Evolutionary conservation across 2,888 invertebrate species (phyloP), one percentile per base, ranked within the genome.

Genomic region (Arctia plantaginis): DNA sequence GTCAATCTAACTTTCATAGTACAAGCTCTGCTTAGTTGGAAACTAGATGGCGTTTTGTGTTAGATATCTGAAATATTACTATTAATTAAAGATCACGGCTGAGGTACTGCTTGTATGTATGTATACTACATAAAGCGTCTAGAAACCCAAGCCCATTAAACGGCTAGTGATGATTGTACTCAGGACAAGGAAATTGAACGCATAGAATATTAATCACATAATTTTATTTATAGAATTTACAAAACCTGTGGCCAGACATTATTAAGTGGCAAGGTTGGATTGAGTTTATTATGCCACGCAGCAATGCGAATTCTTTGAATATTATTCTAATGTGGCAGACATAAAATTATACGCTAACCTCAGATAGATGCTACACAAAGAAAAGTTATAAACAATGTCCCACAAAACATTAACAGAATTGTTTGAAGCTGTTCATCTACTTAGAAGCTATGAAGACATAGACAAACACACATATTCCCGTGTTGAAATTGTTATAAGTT

Each of bases 221-320:
- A 67, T 76, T 76, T 62, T 80, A 77, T 83, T 79, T 75, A 76
- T 83, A 85, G 75, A 71, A 59, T 74, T 71, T 77, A 70, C 64
- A 75, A 77, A 73, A 69, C 75, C 70, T 72, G 75, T 79, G 74
- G 76, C 80, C 69, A 78, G 78, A 84, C 80, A 76, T 83, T 79
- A 82, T 68, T 72, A 76, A 79, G 72, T 74, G 77, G 65, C 82
- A 84, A 82, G 83, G 81, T 74, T 80, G 71, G 47, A 30, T 69
- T 39, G 71, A 69, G 73, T 74, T 77, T 74, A 76, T 47, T 72
- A 55, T 74, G 68, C 66, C 41, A 73, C 75, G 73, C 72, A 74
- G 59, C 74, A 82, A 83, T 85, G 82, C 82, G 82, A 83, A 86
- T 84, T 82, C 70, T 79, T 77, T 78, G 71, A 78, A 77, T 78